Conservation (phyloP, 2,113 vertebrate species). For the Hippocampus zosterae region DNA sequence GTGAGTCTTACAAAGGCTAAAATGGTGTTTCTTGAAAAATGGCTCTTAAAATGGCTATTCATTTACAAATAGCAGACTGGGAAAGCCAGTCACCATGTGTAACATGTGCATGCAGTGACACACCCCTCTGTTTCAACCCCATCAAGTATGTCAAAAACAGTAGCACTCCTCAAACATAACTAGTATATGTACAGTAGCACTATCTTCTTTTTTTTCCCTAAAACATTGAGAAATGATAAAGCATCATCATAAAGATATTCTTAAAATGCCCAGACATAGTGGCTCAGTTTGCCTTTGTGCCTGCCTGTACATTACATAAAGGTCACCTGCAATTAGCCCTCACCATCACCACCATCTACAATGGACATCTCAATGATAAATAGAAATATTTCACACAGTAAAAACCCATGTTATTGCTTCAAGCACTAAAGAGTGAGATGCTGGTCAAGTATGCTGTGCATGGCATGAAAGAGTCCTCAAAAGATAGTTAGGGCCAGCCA, state of each 20-base stretch:
- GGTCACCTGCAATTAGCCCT: conserved; percentile 32
- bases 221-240: conserved; percentile 22
- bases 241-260: conserved; percentile 30
- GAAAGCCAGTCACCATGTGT: conserved; percentile 35
- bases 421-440: conserved; percentile 36
- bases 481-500: conserved; percentile 14
- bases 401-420: conserved; percentile 67
- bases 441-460: conserved; percentile 28
- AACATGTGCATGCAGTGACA: conserved; percentile 23
- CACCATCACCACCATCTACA: conserved; percentile 32
- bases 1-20: conserved; percentile 60
- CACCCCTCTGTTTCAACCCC: conserved; percentile 24
- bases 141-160: conserved; percentile 29
- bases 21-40: conserved; percentile 65
- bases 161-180: conserved; percentile 21
- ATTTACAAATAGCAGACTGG: background rate
- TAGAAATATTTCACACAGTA: conserved; percentile 56
- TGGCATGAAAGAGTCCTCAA: conserved; percentile 11
- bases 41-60: conserved; percentile 28
- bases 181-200: conserved; percentile 29
- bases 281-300: conserved; percentile 38
- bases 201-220: conserved; percentile 7
- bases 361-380: conserved; percentile 39
- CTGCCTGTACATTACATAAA: conserved; percentile 1
- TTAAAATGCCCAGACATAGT: conserved; percentile 16